Conservation (phyloP, 2,888 invertebrate genomes). For the Agonopterix alstromeriana region DNA sequence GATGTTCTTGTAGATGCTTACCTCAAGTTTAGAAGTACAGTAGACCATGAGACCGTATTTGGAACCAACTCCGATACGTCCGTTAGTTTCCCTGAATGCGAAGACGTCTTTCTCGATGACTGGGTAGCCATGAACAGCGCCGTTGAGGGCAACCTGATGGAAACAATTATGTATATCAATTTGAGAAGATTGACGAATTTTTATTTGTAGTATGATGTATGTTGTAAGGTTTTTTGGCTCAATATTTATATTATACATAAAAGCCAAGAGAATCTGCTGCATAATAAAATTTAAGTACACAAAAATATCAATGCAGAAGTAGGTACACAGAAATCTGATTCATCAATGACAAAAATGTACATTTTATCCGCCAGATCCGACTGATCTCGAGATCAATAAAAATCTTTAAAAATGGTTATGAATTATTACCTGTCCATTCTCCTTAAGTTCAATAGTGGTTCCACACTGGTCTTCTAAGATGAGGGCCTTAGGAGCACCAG, state of each 20-base stretch:
- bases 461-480: conserved; percentile 83
- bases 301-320: too few relatives aligned
- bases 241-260: too few relatives aligned
- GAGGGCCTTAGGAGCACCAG: conserved; percentile 81
- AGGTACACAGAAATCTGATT: too few relatives aligned
- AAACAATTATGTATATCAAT: background rate
- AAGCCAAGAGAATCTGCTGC: too few relatives aligned
- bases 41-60: conserved; percentile 79
- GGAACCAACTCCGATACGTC: conserved; percentile 76
- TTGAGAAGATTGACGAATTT: too few relatives aligned
- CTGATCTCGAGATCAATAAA: too few relatives aligned
- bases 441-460: conserved; percentile 78
- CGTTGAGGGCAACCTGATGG: conserved; percentile 77
- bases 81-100: conserved; percentile 77
- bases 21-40: conserved; percentile 79
- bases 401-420: background rate
- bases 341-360: too few relatives aligned
- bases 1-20: conserved; percentile 16
- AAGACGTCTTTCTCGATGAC: conserved; percentile 75
- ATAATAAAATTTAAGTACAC: too few relatives aligned
- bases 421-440: conserved; percentile 77
- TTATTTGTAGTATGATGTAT: too few relatives aligned
- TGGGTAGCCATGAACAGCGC: conserved; percentile 83
- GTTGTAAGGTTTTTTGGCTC: too few relatives aligned
- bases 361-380: too few relatives aligned